Conservation (phyloP, 37 sponge, comb jelly and placozoan genomes). For the Cladorhizidae sp. region DNA sequence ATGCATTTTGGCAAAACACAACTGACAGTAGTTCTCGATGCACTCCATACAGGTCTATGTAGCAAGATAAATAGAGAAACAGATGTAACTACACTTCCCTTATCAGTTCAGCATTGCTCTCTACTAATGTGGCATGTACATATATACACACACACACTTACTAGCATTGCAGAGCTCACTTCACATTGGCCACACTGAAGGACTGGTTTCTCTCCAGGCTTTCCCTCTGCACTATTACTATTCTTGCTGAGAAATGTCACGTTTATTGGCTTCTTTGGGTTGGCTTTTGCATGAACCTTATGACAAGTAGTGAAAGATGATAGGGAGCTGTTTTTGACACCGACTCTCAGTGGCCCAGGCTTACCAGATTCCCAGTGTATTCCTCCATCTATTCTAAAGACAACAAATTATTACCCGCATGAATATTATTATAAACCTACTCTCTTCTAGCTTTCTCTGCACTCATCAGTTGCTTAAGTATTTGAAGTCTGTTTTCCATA, state of each 20-base stretch:
- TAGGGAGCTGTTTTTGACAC: not conserved
- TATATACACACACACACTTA: not conserved
- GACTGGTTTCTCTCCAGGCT: not conserved
- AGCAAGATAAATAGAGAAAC: conserved; percentile 1
- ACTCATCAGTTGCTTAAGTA: conserved; percentile 63
- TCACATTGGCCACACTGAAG: conserved; percentile 61
- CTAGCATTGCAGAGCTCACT: conserved; percentile 42
- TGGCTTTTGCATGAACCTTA: not conserved
- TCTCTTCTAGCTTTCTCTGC: conserved; percentile 72
- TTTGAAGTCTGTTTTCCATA: conserved; percentile 72
- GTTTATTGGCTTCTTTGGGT: not conserved
- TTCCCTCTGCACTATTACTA: not conserved
- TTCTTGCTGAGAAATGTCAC: conserved; percentile 22
- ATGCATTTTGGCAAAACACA: conserved; percentile 65
- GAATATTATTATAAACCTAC: conserved; percentile 30
- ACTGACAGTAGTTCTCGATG: conserved; percentile 61
- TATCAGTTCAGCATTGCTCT: too few species aligned
- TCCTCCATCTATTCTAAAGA: conserved; percentile 19
- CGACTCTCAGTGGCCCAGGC: not conserved
- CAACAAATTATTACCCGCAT: not conserved
- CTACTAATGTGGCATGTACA: not conserved
- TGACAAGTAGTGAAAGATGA: not conserved
- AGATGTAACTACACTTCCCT: not conserved
- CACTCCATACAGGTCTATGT: conserved; percentile 73
- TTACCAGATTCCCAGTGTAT: conserved; percentile 62